Base-by-base conservation (phyloP, 1,140 invertebrate genomes). In the Rhyzopertha dominica region DNA sequence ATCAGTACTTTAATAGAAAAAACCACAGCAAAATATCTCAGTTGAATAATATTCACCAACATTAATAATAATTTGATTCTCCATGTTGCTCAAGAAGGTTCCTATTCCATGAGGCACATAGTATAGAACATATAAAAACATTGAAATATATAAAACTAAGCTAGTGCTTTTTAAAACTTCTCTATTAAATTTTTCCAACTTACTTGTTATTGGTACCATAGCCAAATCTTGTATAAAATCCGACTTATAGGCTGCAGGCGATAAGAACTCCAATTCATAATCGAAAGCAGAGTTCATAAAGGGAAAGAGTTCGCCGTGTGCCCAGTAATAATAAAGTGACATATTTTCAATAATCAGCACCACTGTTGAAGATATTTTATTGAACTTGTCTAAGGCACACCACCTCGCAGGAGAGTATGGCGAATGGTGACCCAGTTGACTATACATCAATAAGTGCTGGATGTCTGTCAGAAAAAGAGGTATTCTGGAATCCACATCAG, bases 391-490 rank as follows among this genome's bases (percentile, higher is more conserved):
- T 10, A 92, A 64, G 12, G 72, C 67, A 72, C 88, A 92, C 90
- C 90, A 95, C 51, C 88, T 74, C 17, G 76, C 70, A 12, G 82
- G 77, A 29, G 70, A 61, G 43, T 81, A 81, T 14, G 82, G 79
- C 30, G 84, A 80, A 23, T 80, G 67, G 53, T 83, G 77, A 4
- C 82, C 84, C 32, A 87, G 69, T 40, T 90, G 63, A 1, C 86
- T 83, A 64, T 82, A 83, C 55, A 92, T 67, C 3, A 93, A 58
- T 34, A 94, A 70, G 70, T 91, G 80, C 63, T 92, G 88, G 41
- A 93, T 63, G 65, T 94, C 90, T 26, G 79, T 80, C 0, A 90
- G 69, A 61, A 87, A 83, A 49, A 95, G 71, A 5, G 90, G 89
- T 31, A 84, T 76, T 50, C 85, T 73, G 32, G 77, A 68, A 35